Evolutionary conservation across 2,113 vertebrate species (phyloP).

Genomic region (Ictalurus punctatus): DNA sequence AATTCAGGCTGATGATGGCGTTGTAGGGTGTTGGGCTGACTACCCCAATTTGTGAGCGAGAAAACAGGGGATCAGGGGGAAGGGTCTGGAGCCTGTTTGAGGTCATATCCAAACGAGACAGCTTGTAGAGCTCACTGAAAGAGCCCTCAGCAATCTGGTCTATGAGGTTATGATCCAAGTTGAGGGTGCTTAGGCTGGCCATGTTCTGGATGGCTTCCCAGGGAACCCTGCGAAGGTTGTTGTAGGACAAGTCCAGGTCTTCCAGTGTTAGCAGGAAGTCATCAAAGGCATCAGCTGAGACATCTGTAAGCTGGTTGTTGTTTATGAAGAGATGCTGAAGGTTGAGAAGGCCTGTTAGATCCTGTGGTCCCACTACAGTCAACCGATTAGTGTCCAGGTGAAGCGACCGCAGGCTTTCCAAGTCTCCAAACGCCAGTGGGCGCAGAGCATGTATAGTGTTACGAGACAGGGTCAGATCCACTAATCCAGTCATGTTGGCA

Average conservation of each 20-base stretch:
- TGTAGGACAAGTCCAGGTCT: slow-evolving; percentile 90
- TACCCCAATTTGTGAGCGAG: slow-evolving; percentile 80
- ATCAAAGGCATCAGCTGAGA: slow-evolving; percentile 79
- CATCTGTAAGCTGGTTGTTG: slow-evolving; percentile 85
- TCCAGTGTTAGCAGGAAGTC: slow-evolving; percentile 85
- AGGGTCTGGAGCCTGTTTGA: slow-evolving; percentile 87
- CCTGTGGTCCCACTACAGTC: slow-evolving; percentile 75
- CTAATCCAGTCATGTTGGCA: slow-evolving; percentile 87
- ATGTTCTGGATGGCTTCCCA: slow-evolving; percentile 89
- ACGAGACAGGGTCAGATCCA: slow-evolving; percentile 88
- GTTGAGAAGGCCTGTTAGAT: slow-evolving; percentile 81
- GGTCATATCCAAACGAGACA: slow-evolving; percentile 89
- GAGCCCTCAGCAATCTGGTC: slow-evolving; percentile 83
- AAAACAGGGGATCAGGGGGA: slow-evolving; percentile 85
- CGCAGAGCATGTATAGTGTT: slow-evolving; percentile 85
- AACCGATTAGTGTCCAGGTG: slow-evolving; percentile 88
- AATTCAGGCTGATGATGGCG: slow-evolving; percentile 80
- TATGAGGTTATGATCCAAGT: slow-evolving; percentile 90
- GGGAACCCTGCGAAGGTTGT: slow-evolving; percentile 84
- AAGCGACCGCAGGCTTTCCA: slow-evolving; percentile 86
- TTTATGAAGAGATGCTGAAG: slow-evolving; percentile 89
- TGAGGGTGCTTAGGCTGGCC: slow-evolving; percentile 86
- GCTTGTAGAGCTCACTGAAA: slow-evolving; percentile 85
- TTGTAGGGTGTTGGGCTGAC: slow-evolving; percentile 83
- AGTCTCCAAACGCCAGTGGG: slow-evolving; percentile 83